These are phyloP conservation scores for Agapetus fuscipes DNA, from an alignment of 2,888 invertebrate species.

Conservation along the genomic window DNA sequence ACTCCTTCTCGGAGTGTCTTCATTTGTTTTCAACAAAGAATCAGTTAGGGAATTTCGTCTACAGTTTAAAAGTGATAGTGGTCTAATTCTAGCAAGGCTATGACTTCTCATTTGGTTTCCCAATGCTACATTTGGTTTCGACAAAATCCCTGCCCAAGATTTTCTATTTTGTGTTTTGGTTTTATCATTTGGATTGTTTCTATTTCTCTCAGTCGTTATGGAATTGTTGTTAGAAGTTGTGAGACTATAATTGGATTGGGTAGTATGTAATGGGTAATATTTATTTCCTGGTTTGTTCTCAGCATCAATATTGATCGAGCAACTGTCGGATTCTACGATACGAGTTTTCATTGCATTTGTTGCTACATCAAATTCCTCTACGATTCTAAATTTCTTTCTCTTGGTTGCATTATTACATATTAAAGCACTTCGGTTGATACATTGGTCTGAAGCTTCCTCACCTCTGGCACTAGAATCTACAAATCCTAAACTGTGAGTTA, in stretches of 20 bases:
- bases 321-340: constrained; percentile 7
- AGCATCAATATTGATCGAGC: constrained; percentile 3
- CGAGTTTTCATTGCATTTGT: constrained; percentile 2
- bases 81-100: constrained; percentile 18
- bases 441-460: constrained; percentile 1
- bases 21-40: constrained; percentile 11
- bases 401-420: constrained; percentile 11
- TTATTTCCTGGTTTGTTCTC: constrained; percentile 6
- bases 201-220: constrained; percentile 14
- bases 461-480: neutral
- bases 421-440: constrained; percentile 17
- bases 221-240: constrained; percentile 13
- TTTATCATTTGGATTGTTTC: constrained; percentile 5
- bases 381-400: constrained; percentile 13
- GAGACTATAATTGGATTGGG: constrained; percentile 20
- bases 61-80: constrained; percentile 13
- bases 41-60: constrained; percentile 19
- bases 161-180: constrained; percentile 19
- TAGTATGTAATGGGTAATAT: constrained; percentile 11
- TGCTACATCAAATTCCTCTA: constrained; percentile 9
- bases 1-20: constrained; percentile 3
- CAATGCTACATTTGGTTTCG: constrained; percentile 11
- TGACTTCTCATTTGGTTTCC: constrained; percentile 12
- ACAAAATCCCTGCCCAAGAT: constrained; percentile 21
- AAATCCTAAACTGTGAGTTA: neutral